These are phyloP conservation scores for Mormyrops attenuatus DNA, from an alignment of 2,797 vertebrate genomes.

Conservation along the genomic window DNA sequence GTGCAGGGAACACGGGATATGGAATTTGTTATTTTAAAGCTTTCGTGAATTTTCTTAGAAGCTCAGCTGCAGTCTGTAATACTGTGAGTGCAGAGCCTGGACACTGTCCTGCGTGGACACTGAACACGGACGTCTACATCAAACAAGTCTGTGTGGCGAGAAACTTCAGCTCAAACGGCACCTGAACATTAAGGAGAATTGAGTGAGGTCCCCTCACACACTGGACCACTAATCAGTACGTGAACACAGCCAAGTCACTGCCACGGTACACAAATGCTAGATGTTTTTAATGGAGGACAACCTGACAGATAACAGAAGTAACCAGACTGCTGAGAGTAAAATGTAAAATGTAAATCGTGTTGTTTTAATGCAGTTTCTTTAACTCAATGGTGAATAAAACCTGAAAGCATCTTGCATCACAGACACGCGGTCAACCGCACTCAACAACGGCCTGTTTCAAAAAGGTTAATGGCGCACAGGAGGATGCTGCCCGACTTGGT, in stretches of 20 bases:
- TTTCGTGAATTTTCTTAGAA: not conserved
- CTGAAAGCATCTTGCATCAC: not conserved
- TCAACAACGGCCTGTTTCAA: not conserved
- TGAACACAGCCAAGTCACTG: not conserved
- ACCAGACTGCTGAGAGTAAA: not conserved
- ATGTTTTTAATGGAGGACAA: not conserved
- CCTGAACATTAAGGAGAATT: not conserved
- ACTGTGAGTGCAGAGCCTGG: not conserved
- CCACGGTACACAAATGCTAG: not conserved
- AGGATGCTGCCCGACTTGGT: not conserved
- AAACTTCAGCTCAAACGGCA: not conserved
- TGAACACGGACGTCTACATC: not conserved
- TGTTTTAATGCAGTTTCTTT: not conserved
- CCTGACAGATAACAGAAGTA: not conserved
- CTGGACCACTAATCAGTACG: not conserved
- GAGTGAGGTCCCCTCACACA: not conserved
- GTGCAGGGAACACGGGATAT: not conserved
- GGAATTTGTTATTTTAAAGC: constrained; percentile 4
- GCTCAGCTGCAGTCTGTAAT: not conserved
- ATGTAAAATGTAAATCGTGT: not conserved
- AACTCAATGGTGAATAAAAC: not conserved
- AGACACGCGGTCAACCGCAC: not conserved
- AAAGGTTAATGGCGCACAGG: not conserved
- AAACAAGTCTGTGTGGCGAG: not conserved
- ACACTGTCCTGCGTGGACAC: not conserved